Percentiles rank a stretch among this genome's conserved stretches.
Evolutionary conservation across 2,797 vertebrate genomes (phyloP).

Genomic region (Botia kubotai): DNA sequence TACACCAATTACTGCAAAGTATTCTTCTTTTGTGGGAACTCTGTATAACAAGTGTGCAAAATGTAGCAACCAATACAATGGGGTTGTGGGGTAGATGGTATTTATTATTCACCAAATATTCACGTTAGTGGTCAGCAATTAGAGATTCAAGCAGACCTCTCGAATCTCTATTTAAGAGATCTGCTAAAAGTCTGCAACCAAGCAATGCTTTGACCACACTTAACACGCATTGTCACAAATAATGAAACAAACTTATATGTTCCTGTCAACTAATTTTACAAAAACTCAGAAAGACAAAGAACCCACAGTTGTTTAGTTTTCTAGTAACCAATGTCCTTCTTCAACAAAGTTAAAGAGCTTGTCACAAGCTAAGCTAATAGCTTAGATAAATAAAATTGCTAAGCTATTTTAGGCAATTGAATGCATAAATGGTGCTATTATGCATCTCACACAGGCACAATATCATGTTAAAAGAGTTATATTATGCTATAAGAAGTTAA

Average conservation of each 20-base stretch:
- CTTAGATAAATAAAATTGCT: too few species aligned
- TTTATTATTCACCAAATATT: constrained; percentile 75
- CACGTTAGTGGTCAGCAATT: constrained; percentile 55
- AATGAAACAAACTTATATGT: neutral
- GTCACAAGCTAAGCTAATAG: neutral
- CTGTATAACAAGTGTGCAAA: constrained; percentile 60
- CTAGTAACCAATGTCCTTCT: neutral
- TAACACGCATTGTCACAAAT: constrained; percentile 6
- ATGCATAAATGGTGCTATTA: neutral
- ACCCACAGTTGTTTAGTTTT: neutral
- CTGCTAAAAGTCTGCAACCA: neutral
- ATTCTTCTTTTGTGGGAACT: constrained; percentile 58
- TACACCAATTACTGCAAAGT: constrained; percentile 65
- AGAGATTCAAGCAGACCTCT: constrained; percentile 2
- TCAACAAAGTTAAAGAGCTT: neutral
- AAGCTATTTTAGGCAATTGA: neutral
- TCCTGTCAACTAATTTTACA: neutral
- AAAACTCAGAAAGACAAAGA: neutral
- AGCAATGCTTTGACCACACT: neutral
- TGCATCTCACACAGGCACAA: neutral
- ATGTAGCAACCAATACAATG: constrained; percentile 17
- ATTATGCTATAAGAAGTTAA: neutral
- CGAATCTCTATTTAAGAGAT: too few species aligned
- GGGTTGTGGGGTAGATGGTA: constrained; percentile 62
- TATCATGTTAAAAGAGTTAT: neutral